Base-by-base conservation (phyloP, 2,797 vertebrate genomes). In the Rhabdophis nuchalis region DNA sequence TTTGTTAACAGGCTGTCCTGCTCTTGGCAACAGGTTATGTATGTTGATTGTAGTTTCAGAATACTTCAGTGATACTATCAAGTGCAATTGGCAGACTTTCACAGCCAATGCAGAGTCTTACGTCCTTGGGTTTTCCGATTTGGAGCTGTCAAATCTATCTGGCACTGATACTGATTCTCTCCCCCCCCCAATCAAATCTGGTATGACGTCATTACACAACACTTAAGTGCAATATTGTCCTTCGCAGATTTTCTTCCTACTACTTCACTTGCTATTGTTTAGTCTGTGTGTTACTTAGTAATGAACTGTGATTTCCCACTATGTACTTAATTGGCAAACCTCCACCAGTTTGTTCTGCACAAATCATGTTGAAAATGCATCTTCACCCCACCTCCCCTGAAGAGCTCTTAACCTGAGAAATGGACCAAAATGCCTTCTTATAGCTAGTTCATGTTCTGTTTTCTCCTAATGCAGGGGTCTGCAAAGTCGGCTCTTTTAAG, bases 391-490 rank as follows among this genome's bases (percentile, higher is more conserved):
- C 11, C n/a, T n/a, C n/a, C n/a, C n/a, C 25, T 5, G 52, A 46
- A 60, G 41, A 87, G 29, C 54, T 53, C 23, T 87, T 90, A 87
- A 89, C 54, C 64, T 86, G 2, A n/a, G n/a, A 61, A 87, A 46
- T 52, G 52, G 41, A 23, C 13, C 18, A 23, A 58, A 58, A 90
- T 29, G 20, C 41, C 41, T 60, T 46, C 13, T 20, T 60, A n/a
- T 61, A 92, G 53, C 61, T 16, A 23, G 41, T 82, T 92, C 85
- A 16, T 60, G 29, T 88, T 61, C 18, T 53, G 68, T 90, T 64
- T 90, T 29, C 25, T 85, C 13, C n/a, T 93, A 90, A 93, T 88
- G 64, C 46, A n/a, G n/a, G n/a, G n/a, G n/a, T n/a, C n/a, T n/a
- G n/a, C n/a, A n/a, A n/a, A n/a, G n/a, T n/a, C n/a, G n/a, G n/a